A percentile compares a stretch with the other conserved stretches of the same genome.
These are phyloP conservation scores for Eubasilissa regina DNA, from an alignment of 1,140 invertebrate genomes.

Conservation along the genomic window DNA sequence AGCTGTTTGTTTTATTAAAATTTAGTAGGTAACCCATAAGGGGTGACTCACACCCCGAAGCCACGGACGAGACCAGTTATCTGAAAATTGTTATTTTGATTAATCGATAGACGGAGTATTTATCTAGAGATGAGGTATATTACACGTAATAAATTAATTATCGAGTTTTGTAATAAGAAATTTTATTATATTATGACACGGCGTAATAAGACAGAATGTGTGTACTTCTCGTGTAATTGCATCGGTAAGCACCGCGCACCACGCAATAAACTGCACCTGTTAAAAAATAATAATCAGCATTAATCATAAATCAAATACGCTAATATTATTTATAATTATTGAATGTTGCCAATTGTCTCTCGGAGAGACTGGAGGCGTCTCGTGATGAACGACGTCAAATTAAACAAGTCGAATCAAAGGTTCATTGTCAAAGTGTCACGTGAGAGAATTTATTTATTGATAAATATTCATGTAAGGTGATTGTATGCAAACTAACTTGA, in stretches of 20 bases:
- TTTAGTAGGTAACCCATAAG: constrained; percentile 49
- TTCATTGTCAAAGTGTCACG: constrained; percentile 17
- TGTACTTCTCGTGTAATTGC: no score
- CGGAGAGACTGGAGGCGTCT: constrained; percentile 3
- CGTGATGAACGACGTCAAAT: constrained; percentile 14
- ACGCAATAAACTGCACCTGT: constrained; percentile 15
- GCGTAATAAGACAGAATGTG: no score
- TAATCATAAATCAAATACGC: constrained; percentile 1
- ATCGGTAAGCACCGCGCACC: background rate
- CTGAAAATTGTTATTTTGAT: constrained; percentile 36
- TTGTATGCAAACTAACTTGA: constrained; percentile 38
- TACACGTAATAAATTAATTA: no score
- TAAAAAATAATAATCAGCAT: background rate
- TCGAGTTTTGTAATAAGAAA: no score
- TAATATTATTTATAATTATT: background rate
- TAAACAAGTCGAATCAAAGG: background rate
- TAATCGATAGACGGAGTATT: constrained; percentile 39
- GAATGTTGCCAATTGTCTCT: background rate
- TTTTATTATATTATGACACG: no score
- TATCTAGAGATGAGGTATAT: no score
- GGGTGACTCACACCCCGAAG: background rate
- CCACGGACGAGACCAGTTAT: background rate
- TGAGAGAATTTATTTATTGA: constrained; percentile 20
- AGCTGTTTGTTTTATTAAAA: constrained; percentile 58
- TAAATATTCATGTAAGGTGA: constrained; percentile 46